phyloP scores from a whole-genome alignment of 2,888 invertebrate species.

The Athalia rosae region DNA sequence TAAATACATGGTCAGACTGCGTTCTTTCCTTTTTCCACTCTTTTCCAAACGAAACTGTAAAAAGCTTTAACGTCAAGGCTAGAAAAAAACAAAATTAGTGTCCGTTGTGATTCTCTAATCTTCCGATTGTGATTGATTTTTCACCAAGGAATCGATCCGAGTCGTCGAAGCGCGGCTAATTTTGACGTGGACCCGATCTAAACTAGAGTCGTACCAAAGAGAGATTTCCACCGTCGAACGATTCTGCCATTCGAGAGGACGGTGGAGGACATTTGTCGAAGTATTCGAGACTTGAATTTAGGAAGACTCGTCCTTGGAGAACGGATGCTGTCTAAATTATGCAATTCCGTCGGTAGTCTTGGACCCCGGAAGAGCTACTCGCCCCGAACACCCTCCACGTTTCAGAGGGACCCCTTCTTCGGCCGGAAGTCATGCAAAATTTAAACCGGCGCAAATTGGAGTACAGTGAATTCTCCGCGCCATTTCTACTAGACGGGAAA shows the following conservation, averaged over 20 bases:
- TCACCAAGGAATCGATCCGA: neutral
- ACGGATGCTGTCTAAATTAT: slow-evolving; percentile 29
- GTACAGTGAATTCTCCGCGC: too few relatives aligned
- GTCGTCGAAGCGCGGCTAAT: neutral
- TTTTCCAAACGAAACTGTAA: neutral
- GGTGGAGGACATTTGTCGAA: neutral
- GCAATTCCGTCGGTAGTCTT: slow-evolving; percentile 23
- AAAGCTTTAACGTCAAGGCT: neutral
- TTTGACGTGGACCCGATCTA: slow-evolving; percentile 24
- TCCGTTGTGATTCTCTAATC: too few relatives aligned
- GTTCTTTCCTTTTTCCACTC: too few relatives aligned
- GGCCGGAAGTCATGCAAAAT: slow-evolving; percentile 15
- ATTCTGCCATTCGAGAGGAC: slow-evolving; percentile 21
- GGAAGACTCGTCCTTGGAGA: slow-evolving; percentile 26
- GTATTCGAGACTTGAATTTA: neutral
- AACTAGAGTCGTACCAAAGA: neutral
- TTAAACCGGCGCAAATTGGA: slow-evolving; percentile 26
- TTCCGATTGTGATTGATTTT: too few relatives aligned
- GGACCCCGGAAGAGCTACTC: slow-evolving; percentile 20
- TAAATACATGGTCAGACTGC: neutral
- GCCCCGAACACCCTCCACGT: neutral
- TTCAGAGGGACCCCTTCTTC: slow-evolving; percentile 16
- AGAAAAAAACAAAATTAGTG: slow-evolving; percentile 1
- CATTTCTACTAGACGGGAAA: neutral
- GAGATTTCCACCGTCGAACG: slow-evolving; percentile 25